These are phyloP conservation scores for Misgurnus anguillicaudatus DNA, from an alignment of 2,113 vertebrate genomes.

Conservation along the genomic window DNA sequence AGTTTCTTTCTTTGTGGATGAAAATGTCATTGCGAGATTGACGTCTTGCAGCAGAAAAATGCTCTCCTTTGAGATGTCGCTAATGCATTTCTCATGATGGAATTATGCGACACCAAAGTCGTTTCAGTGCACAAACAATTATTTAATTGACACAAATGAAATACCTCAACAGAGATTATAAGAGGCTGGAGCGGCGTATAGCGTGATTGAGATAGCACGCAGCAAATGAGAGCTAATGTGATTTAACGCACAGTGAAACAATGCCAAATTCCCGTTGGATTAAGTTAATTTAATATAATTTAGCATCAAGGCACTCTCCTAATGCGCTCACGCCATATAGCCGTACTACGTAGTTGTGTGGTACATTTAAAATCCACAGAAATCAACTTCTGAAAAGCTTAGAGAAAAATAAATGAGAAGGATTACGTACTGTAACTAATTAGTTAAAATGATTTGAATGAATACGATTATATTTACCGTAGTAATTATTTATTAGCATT, in stretches of 20 bases:
- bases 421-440: not conserved
- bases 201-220: slow-evolving; percentile 44
- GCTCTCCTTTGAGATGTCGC: slow-evolving; percentile 30
- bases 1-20: not conserved
- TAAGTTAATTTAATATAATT: slow-evolving; percentile 45
- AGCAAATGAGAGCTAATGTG: slow-evolving; percentile 42
- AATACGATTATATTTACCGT: too few species aligned
- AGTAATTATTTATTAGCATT: too few species aligned
- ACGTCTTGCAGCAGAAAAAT: not conserved
- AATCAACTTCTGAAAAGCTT: not conserved
- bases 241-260: slow-evolving; percentile 43
- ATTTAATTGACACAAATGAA: slow-evolving; percentile 44
- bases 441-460: too few species aligned
- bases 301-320: slow-evolving; percentile 34
- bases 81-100: slow-evolving; percentile 33
- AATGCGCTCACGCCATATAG: slow-evolving; percentile 1
- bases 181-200: slow-evolving; percentile 36
- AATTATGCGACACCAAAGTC: slow-evolving; percentile 12
- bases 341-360: slow-evolving; percentile 1
- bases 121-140: slow-evolving; percentile 31
- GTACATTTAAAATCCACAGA: slow-evolving; percentile 2
- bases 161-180: slow-evolving; percentile 32
- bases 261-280: slow-evolving; percentile 43
- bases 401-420: not conserved
- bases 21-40: not conserved